Conservation (phyloP, 2,797 vertebrate genomes). For the Notolepis coatsorum region DNA sequence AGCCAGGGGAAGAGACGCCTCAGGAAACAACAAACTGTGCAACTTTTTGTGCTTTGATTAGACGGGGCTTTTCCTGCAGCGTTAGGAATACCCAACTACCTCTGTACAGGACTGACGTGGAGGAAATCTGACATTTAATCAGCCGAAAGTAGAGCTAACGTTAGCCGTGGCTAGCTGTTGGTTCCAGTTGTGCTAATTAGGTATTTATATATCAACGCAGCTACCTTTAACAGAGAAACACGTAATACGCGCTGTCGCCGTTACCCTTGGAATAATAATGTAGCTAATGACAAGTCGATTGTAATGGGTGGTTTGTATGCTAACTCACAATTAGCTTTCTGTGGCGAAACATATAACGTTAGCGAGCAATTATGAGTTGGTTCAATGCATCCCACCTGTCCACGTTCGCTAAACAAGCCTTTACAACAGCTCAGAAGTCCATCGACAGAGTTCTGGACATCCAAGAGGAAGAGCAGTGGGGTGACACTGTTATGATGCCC, state of each 20-base stretch:
- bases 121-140: constrained; percentile 2
- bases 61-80: neutral
- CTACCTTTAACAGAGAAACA: neutral
- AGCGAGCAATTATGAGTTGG: constrained; percentile 89
- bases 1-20: constrained; percentile 11
- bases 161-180: constrained; percentile 7
- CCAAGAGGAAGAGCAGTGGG: constrained; percentile 93
- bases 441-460: constrained; percentile 98
- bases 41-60: neutral
- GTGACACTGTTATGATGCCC: constrained; percentile 79
- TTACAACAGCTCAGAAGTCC: constrained; percentile 97
- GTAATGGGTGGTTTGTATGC: neutral
- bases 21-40: constrained; percentile 19
- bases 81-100: neutral
- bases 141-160: constrained; percentile 14
- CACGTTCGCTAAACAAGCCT: constrained; percentile 97
- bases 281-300: neutral
- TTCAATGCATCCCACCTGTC: constrained; percentile 97
- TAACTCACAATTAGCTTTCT: constrained; percentile 4
- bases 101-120: neutral
- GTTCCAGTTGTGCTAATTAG: constrained; percentile 39
- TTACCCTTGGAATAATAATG: neutral
- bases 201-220: constrained; percentile 26
- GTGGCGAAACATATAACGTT: constrained; percentile 3
- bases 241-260: neutral